phyloP scores from a whole-genome alignment of 1,140 invertebrate species.

The Ladona fulva region DNA sequence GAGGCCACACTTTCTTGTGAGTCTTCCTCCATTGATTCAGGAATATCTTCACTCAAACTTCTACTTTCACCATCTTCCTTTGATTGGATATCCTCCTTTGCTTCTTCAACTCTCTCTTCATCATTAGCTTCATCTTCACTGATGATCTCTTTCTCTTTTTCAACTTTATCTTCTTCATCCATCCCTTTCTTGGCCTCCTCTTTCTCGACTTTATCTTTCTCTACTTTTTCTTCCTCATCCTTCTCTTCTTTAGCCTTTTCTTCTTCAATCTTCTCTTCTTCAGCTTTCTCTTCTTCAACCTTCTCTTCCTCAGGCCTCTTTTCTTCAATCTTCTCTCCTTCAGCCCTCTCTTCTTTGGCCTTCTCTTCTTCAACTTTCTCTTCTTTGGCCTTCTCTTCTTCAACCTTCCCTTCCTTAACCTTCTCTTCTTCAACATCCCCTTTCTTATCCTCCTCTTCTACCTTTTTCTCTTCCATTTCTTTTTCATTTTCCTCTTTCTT shows the following conservation, averaged over 20 bases:
- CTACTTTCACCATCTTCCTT: no score
- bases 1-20: background rate
- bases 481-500: background rate
- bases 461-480: background rate
- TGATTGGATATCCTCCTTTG: conserved; percentile 10
- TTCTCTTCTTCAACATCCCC: background rate
- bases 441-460: background rate
- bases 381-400: no score
- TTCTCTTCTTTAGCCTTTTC: background rate
- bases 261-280: background rate
- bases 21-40: no score
- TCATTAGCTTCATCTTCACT: conserved; percentile 20
- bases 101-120: conserved; percentile 18
- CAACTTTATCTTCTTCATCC: conserved; percentile 12
- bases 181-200: background rate
- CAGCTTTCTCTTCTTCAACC: background rate
- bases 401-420: no score
- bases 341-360: no score
- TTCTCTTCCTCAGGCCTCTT: no score
- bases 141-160: conserved; percentile 14
- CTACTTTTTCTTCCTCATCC: background rate
- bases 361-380: no score
- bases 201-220: background rate
- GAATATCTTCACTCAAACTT: no score
- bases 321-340: no score